Conservation (phyloP, 2,797 vertebrate species). For the Liparis tanakae region DNA sequence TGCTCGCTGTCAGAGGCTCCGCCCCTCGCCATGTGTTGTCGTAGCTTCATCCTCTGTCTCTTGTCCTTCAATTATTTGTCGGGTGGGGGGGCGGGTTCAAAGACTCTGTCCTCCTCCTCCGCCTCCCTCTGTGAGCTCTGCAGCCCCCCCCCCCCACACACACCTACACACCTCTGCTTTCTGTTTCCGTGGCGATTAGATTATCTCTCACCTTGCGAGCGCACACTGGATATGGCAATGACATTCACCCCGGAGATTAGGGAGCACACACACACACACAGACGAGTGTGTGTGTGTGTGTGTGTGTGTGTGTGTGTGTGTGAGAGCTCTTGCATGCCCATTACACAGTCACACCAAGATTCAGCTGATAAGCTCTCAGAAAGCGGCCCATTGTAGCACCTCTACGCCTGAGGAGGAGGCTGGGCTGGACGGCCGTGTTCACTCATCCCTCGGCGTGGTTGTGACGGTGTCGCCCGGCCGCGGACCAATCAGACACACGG, state of each 20-base stretch:
- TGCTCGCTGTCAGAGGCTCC: conserved; percentile 3
- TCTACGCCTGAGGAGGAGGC: background rate
- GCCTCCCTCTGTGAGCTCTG: conserved; percentile 17
- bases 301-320: background rate
- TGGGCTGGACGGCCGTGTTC: background rate
- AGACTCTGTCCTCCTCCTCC: conserved; percentile 25
- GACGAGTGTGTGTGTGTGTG: background rate
- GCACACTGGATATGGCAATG: conserved; percentile 28
- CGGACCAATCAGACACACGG: background rate
- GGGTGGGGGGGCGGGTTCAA: conserved; percentile 32
- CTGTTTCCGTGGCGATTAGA: conserved; percentile 58
- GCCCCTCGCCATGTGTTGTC: conserved; percentile 32
- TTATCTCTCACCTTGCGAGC: conserved; percentile 51
- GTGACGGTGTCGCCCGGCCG: too few relatives aligned
- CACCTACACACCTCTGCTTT: conserved; percentile 23
- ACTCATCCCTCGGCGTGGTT: conserved; percentile 10
- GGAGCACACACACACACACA: conserved; percentile 7
- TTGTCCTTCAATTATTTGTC: conserved; percentile 52
- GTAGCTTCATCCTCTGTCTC: conserved; percentile 12
- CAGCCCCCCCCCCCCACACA: background rate
- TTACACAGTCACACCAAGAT: conserved; percentile 14
- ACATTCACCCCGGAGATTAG: conserved; percentile 51
- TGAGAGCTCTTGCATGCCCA: conserved; percentile 15
- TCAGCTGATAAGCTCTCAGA: conserved; percentile 7
- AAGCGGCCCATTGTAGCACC: conserved; percentile 13